Evolutionary conservation across 2,113 vertebrate genomes (phyloP).

Genomic region (Pithys albifrons): DNA sequence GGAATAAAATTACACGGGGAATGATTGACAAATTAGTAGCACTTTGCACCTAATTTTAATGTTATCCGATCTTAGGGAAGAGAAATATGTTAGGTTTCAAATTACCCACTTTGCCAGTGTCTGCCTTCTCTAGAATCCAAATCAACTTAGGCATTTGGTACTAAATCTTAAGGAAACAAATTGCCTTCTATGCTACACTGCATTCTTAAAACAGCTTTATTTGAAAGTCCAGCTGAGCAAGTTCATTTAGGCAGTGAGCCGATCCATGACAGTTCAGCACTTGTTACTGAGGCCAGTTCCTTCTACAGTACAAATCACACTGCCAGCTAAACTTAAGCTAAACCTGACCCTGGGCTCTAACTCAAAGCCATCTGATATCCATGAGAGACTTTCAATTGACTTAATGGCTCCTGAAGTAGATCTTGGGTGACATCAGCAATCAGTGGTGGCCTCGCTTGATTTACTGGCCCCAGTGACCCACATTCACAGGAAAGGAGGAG

Average conservation of each 20-base stretch:
- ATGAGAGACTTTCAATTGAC: not conserved
- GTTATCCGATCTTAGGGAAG: constrained; percentile 62
- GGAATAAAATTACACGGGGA: constrained; percentile 63
- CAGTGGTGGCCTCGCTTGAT: not conserved
- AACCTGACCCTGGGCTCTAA: not conserved
- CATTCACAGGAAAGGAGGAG: not conserved
- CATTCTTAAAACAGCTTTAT: constrained; percentile 75
- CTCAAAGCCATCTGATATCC: not conserved
- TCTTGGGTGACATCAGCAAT: not conserved
- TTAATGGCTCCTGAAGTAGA: not conserved
- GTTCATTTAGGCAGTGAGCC: constrained; percentile 71
- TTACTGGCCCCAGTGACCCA: not conserved
- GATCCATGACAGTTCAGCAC: constrained; percentile 51
- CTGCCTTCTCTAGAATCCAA: constrained; percentile 76
- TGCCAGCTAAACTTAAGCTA: constrained; percentile 1
- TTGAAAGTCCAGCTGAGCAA: constrained; percentile 75
- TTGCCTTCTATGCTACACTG: constrained; percentile 75
- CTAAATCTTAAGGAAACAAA: constrained; percentile 80
- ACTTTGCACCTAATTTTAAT: constrained; percentile 79
- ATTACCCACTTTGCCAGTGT: constrained; percentile 71
- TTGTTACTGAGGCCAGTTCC: not conserved
- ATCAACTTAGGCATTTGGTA: constrained; percentile 68
- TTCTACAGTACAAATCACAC: not conserved
- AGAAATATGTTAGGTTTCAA: constrained; percentile 76
- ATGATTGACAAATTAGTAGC: constrained; percentile 81